Evolutionary conservation across 2,797 vertebrate species (phyloP), one percentile per base, ranked within the genome.

Genomic region (Centropyge bicolor): DNA sequence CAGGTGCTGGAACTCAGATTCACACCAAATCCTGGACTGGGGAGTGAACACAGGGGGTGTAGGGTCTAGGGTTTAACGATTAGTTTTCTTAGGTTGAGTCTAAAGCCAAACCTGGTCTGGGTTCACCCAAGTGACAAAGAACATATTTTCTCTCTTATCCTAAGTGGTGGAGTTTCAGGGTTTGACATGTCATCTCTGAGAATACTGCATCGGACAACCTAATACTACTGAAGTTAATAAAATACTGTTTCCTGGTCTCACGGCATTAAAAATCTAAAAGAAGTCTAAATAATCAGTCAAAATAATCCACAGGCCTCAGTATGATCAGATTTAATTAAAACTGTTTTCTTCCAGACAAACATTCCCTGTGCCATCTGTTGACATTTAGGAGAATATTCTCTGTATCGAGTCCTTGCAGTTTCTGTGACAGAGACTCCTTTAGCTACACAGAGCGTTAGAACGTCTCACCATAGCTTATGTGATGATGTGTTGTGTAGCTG

Each of bases 1-100:
- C 94, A 95, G 94, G 94, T 95, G 94, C 92, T 90, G 86, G 72
- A 86, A 88, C 88, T 83, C 83, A 63, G 85, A 84, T 86, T 90
- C 88, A 87, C 90, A 89, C 84, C 75, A 84, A 89, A 88, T 64
- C 78, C 82, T 36, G 56, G 41, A 68, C 80, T 68, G 82, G 70
- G 70, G 74, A 82, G 66, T 7, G 62, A 85, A 61, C 77, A 48
- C 78, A 36, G 74, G 48, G 52, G 55, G 40, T 38, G 76, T 52
- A 43, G 77, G 67, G 70, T 51, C 51, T 52, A 49, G 57, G 22
- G 48, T 83, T 62, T 73, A 63, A 70, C 72, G 16, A 59, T 83
- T 72, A 9, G 8, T n/a, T 19, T 49, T 20, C 20, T 74, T 14
- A 69, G 45, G 70, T 36, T 55, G 13, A 65, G 24, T 73, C 13